Conservation (phyloP, 2,797 vertebrate genomes). For the Cottoperca gobio region DNA sequence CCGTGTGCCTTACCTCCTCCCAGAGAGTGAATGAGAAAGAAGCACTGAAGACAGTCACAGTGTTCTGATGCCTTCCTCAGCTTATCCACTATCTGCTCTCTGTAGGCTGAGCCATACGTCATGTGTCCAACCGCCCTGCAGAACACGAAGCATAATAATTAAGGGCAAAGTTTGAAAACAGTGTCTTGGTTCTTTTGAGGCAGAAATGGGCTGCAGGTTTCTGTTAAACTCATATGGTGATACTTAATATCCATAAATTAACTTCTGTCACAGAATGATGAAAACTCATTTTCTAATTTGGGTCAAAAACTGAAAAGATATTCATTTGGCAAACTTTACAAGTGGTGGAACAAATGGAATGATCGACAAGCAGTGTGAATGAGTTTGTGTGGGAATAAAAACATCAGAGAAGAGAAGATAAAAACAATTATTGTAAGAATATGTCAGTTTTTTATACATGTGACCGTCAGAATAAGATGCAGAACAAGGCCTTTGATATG, state of each 20-base stretch:
- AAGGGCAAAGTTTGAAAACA: neutral
- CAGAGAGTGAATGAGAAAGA: conserved; percentile 98
- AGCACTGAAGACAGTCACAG: conserved; percentile 96
- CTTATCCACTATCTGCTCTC: conserved; percentile 91
- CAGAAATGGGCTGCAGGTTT: neutral
- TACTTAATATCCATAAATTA: neutral
- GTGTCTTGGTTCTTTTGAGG: neutral
- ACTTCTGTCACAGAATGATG: neutral
- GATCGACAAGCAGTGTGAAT: neutral
- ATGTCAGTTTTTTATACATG: neutral
- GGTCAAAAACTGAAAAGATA: neutral
- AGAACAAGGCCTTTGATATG: neutral
- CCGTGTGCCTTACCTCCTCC: conserved; percentile 90
- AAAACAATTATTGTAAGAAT: neutral
- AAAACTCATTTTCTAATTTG: neutral
- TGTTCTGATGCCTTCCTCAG: conserved; percentile 92
- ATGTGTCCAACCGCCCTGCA: conserved; percentile 94
- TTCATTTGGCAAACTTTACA: neutral
- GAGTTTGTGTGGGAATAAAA: neutral
- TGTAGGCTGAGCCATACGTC: conserved; percentile 89
- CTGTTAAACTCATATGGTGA: neutral
- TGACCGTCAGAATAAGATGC: neutral
- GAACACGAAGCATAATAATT: neutral
- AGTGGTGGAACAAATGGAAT: neutral
- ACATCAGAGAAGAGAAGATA: neutral